Conservation (phyloP, 2,888 invertebrate species). For the Parapristionchus giblindavisi region DNA sequence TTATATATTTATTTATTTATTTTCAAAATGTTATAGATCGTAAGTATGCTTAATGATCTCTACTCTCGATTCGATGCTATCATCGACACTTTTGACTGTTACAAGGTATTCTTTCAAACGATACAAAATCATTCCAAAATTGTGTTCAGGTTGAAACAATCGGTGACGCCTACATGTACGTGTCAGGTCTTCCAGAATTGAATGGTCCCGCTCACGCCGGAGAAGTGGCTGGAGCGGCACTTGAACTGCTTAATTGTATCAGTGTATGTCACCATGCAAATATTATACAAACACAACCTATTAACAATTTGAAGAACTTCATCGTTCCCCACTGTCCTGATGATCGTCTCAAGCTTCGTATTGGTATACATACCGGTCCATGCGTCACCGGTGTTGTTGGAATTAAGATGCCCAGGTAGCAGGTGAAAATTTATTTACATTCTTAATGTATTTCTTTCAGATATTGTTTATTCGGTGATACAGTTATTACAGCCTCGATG, state of each 20-base stretch:
- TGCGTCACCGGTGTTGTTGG: constrained; percentile 36
- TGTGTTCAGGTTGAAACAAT: constrained; percentile 49
- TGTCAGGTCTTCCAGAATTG: constrained; percentile 51
- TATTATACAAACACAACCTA: background rate
- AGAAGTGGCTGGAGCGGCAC: constrained; percentile 50
- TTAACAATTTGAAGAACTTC: constrained; percentile 43
- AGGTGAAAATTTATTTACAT: background rate
- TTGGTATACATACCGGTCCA: constrained; percentile 49
- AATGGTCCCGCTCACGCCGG: constrained; percentile 52
- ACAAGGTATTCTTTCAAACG: constrained; percentile 44
- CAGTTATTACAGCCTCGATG: constrained; percentile 49
- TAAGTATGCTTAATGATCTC: constrained; percentile 85
- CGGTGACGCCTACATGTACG: constrained; percentile 56
- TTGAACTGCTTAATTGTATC: constrained; percentile 49
- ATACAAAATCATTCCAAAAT: background rate
- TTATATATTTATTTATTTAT: no score
- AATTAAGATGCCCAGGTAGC: constrained; percentile 34
- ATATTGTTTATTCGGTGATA: constrained; percentile 35
- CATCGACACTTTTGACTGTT: constrained; percentile 74
- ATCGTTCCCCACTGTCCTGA: constrained; percentile 48
- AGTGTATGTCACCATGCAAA: constrained; percentile 37
- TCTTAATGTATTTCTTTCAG: background rate
- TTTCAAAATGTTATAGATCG: constrained; percentile 81
- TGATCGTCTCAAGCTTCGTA: constrained; percentile 47
- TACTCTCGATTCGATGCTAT: constrained; percentile 89